These are phyloP conservation scores for Ptiloglossa arizonensis DNA, from an alignment of 1,140 invertebrate species.

Conservation along the genomic window DNA sequence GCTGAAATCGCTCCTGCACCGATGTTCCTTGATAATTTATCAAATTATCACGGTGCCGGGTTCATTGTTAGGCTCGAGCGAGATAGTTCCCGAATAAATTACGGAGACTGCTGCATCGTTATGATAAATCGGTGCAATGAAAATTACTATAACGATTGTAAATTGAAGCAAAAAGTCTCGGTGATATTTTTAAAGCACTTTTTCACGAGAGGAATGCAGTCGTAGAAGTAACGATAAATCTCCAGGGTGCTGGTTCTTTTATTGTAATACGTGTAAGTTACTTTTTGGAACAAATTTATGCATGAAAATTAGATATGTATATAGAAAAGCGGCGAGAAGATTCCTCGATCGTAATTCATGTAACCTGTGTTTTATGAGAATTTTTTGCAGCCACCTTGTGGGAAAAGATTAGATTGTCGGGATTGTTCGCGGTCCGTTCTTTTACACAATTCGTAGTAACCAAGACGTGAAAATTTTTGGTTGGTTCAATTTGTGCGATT, in stretches of 20 bases:
- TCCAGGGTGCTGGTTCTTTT: neutral
- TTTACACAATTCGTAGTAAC: slow-evolving; percentile 42
- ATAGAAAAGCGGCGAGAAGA: slow-evolving; percentile 5
- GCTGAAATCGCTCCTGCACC: too few relatives aligned
- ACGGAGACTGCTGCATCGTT: too few relatives aligned
- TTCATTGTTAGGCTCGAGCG: too few relatives aligned
- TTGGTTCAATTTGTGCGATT: slow-evolving; percentile 8
- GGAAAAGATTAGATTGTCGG: slow-evolving; percentile 56
- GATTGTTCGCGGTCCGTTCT: slow-evolving; percentile 53
- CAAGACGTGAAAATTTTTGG: slow-evolving; percentile 20
- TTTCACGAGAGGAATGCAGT: neutral
- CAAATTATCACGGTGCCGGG: too few relatives aligned
- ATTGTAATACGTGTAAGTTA: slow-evolving; percentile 6
- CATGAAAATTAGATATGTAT: slow-evolving; percentile 47
- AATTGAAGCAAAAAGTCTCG: neutral
- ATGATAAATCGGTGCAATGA: neutral
- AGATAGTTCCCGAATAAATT: too few relatives aligned
- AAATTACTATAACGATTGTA: neutral
- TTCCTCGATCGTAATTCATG: slow-evolving; percentile 50
- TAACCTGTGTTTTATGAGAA: slow-evolving; percentile 46
- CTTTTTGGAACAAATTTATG: slow-evolving; percentile 41
- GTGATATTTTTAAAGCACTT: neutral
- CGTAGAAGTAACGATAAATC: neutral
- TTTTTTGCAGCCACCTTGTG: slow-evolving; percentile 33
- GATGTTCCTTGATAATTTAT: too few relatives aligned